Percentiles rank a stretch among this genome's conserved stretches.
phyloP scores from a whole-genome alignment of 2,888 invertebrate species.

The Asteroscopus sphinx region DNA sequence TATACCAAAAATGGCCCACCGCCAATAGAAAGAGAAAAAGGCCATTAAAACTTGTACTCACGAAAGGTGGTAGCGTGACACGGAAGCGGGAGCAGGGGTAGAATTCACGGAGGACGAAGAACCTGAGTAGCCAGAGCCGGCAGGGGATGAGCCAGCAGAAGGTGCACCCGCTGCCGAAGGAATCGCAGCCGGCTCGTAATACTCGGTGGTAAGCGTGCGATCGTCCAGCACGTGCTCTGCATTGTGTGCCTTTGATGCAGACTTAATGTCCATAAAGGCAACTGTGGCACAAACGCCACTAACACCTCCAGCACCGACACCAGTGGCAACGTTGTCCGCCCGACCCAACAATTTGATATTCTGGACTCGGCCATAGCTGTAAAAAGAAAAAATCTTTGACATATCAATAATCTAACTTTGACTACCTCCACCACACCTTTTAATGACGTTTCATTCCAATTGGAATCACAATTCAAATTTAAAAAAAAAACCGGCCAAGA shows the following conservation, averaged over 20 bases:
- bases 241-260: constrained; percentile 97
- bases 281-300: constrained; percentile 95
- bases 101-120: constrained; percentile 91
- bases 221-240: constrained; percentile 97
- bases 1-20: constrained; percentile 2
- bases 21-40: constrained; percentile 45
- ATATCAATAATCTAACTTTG: constrained; percentile 57
- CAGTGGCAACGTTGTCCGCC: constrained; percentile 88
- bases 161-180: constrained; percentile 90
- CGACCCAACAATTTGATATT: constrained; percentile 97
- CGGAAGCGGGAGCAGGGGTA: constrained; percentile 79
- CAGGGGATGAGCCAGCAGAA: constrained; percentile 88
- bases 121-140: constrained; percentile 91
- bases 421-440: constrained; percentile 42
- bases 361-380: constrained; percentile 99
- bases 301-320: constrained; percentile 85
- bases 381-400: constrained; percentile 74
- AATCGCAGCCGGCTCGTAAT: constrained; percentile 96
- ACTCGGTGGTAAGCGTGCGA: constrained; percentile 96
- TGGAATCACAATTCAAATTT: constrained; percentile 20
- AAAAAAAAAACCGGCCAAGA: too few species aligned
- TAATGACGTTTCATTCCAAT: constrained; percentile 18
- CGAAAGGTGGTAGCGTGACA: constrained; percentile 86
- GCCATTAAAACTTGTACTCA: constrained; percentile 73
- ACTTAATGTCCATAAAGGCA: constrained; percentile 99